Conservation (phyloP, 1,140 invertebrate genomes). For the Drosophila grimshawi region DNA sequence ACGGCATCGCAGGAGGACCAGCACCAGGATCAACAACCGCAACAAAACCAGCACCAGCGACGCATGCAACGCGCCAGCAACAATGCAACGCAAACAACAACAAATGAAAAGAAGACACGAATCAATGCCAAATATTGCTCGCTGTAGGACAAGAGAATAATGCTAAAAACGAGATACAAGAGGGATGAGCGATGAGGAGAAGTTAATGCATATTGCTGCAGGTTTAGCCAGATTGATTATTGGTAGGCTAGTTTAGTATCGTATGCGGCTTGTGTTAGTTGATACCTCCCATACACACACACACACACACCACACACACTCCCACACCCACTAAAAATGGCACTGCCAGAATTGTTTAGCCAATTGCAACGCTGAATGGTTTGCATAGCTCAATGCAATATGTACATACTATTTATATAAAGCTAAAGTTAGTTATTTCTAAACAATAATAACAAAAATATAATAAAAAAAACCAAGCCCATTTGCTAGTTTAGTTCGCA, state of each 20-base stretch:
- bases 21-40: slow-evolving; percentile 48
- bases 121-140: slow-evolving; percentile 62
- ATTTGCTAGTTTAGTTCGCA: slow-evolving; percentile 33
- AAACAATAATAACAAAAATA: not conserved
- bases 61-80: slow-evolving; percentile 56
- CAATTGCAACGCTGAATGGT: slow-evolving; percentile 21
- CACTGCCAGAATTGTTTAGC: slow-evolving; percentile 45
- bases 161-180: slow-evolving; percentile 21
- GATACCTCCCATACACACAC: not conserved
- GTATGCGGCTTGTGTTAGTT: slow-evolving; percentile 13
- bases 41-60: slow-evolving; percentile 18
- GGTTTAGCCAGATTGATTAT: not conserved
- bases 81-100: slow-evolving; percentile 58
- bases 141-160: slow-evolving; percentile 41
- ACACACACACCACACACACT: slow-evolving; percentile 1
- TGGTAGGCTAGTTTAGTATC: not conserved
- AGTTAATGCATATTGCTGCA: slow-evolving; percentile 8
- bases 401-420: slow-evolving; percentile 23
- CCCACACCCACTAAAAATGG: slow-evolving; percentile 37
- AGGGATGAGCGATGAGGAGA: slow-evolving; percentile 17
- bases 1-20: slow-evolving; percentile 11
- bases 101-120: slow-evolving; percentile 29
- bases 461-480: not conserved
- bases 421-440: slow-evolving; percentile 14
- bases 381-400: slow-evolving; percentile 41